phyloP scores from a whole-genome alignment of 2,797 vertebrate species.

The Poecile montanus region DNA sequence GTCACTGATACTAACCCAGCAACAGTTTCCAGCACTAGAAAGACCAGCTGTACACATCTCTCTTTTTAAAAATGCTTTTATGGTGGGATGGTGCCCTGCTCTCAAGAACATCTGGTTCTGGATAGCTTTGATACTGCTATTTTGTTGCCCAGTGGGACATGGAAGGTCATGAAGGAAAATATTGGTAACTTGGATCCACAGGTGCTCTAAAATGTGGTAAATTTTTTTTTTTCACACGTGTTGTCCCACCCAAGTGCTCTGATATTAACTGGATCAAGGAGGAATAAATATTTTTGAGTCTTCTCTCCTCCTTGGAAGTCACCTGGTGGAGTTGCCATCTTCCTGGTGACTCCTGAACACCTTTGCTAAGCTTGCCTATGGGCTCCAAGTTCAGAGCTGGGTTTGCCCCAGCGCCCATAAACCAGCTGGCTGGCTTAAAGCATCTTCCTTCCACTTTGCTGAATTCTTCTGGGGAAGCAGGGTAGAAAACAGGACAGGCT shows the following conservation, averaged over 20 bases:
- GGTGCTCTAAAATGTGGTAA: not conserved
- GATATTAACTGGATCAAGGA: not conserved
- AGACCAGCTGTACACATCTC: not conserved
- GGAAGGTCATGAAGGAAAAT: not conserved
- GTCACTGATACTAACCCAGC: not conserved
- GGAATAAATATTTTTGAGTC: not conserved
- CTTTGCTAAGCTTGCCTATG: not conserved
- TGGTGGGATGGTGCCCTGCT: not conserved
- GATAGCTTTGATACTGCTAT: not conserved
- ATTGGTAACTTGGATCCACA: not conserved
- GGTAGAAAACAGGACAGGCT: not conserved
- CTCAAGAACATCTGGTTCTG: not conserved
- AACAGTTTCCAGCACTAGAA: not conserved
- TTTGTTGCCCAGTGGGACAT: not conserved
- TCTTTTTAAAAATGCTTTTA: not conserved
- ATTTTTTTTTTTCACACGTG: not conserved
- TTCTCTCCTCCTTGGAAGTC: not conserved
- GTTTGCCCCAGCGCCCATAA: not conserved
- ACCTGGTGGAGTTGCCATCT: not conserved
- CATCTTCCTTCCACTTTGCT: not conserved
- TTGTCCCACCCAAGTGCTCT: not conserved
- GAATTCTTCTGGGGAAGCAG: not conserved
- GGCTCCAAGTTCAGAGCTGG: not conserved
- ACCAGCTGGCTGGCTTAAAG: not conserved
- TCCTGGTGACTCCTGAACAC: not conserved